Evolutionary conservation across 2,888 invertebrate species (phyloP).

Genomic region (Coelogynopora nodosa): DNA sequence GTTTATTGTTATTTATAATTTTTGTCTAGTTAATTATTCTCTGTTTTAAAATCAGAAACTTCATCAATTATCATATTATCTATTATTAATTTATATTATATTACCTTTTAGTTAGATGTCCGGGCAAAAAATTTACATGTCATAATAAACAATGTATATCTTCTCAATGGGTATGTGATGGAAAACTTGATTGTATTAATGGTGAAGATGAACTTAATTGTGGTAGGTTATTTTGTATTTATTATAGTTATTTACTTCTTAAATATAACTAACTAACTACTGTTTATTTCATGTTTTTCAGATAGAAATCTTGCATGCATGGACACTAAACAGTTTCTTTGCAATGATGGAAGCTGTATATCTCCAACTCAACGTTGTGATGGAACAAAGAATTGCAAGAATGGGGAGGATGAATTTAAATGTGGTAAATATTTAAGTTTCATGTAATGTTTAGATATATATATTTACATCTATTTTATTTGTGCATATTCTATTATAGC

Average conservation of each 20-base stretch:
- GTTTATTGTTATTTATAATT: too few relatives aligned
- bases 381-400: background rate
- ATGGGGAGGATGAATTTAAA: background rate
- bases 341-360: slow-evolving; percentile 2
- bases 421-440: background rate
- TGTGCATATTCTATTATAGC: background rate
- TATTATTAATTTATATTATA: too few relatives aligned
- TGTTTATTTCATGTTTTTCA: background rate
- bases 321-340: slow-evolving; percentile 12
- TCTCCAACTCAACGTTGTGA: background rate
- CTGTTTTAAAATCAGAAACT: too few relatives aligned
- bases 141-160: background rate
- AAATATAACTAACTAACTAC: too few relatives aligned
- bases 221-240: background rate
- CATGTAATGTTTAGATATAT: background rate
- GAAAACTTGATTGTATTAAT: background rate
- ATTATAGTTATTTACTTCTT: background rate
- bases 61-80: too few relatives aligned
- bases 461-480: background rate
- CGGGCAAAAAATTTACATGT: background rate
- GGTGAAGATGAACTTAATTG: background rate
- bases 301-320: background rate
- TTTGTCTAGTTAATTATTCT: too few relatives aligned
- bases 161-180: background rate
- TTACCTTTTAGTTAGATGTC: slow-evolving; percentile 10